These are phyloP conservation scores for Peucedramus taeniatus DNA, from an alignment of 2,113 vertebrate genomes.

Conservation along the genomic window DNA sequence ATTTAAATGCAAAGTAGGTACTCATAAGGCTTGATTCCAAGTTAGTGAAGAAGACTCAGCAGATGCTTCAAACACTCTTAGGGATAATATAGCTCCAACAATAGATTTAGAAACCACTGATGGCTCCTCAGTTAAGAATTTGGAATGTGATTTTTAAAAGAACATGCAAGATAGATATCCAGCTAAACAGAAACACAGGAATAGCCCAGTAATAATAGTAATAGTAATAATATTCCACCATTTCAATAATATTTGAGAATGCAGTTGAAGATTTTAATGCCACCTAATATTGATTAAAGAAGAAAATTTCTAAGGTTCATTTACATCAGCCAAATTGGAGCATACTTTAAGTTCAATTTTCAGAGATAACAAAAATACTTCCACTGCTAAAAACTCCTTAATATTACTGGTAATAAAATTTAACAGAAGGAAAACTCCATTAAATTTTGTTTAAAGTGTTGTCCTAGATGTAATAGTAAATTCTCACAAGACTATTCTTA, in stretches of 20 bases:
- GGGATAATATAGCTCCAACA: not conserved
- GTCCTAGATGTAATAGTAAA: constrained; percentile 27
- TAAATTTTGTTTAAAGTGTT: constrained; percentile 57
- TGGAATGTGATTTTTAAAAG: not conserved
- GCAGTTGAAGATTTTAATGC: not conserved
- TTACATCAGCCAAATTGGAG: not conserved
- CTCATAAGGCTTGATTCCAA: not conserved
- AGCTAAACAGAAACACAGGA: not conserved
- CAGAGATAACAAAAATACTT: constrained; percentile 21
- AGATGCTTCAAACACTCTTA: not conserved
- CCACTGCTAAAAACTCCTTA: not conserved
- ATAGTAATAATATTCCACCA: not conserved
- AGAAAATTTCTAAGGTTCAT: not conserved
- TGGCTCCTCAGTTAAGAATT: not conserved
- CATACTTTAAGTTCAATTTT: not conserved
- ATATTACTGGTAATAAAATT: constrained; percentile 62
- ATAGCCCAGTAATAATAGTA: not conserved
- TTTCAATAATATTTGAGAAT: not conserved
- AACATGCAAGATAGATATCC: not conserved
- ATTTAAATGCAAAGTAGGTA: not conserved
- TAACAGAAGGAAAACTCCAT: constrained; percentile 55
- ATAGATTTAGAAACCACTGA: not conserved
- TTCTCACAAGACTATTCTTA: constrained; percentile 53
- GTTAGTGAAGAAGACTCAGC: not conserved
- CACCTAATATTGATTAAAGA: not conserved